These are phyloP conservation scores for Megaceryle torquata DNA, from an alignment of 2,113 vertebrate species.

Conservation along the genomic window DNA sequence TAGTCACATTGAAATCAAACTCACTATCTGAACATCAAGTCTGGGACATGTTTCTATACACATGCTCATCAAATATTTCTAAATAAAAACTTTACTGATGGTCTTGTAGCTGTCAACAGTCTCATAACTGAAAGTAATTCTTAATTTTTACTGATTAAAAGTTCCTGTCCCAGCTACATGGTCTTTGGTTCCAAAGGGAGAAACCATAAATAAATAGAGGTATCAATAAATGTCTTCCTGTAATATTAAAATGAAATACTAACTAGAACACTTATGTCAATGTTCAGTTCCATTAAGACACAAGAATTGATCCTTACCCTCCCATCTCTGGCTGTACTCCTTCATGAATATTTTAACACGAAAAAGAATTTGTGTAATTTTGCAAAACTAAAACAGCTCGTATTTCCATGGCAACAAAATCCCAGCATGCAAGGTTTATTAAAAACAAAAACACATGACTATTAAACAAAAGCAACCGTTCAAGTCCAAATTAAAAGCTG, in stretches of 20 bases:
- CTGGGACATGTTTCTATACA: background rate
- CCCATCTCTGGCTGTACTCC: background rate
- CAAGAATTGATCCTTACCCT: background rate
- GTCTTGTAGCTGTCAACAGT: background rate
- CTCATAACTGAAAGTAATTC: conserved; percentile 7
- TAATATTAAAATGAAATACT: conserved; percentile 1
- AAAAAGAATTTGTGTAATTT: conserved; percentile 23
- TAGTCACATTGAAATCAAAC: background rate
- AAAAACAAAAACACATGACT: background rate
- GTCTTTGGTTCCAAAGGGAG: background rate
- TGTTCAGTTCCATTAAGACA: background rate
- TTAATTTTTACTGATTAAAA: conserved; percentile 37
- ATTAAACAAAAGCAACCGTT: background rate
- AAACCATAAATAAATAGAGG: background rate
- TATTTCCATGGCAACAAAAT: conserved; percentile 56
- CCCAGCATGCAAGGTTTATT: background rate
- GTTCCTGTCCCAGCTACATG: background rate
- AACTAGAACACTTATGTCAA: background rate
- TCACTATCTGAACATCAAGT: background rate
- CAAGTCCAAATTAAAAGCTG: conserved; percentile 7
- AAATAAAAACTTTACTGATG: conserved; percentile 2
- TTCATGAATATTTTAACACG: conserved; percentile 8
- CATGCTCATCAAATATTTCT: background rate
- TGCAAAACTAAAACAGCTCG: background rate
- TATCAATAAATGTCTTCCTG: background rate